Evolutionary conservation across 2,888 invertebrate species (phyloP), one percentile per base, ranked within the genome.

Genomic region (Hirtodrosophila alboralis): DNA sequence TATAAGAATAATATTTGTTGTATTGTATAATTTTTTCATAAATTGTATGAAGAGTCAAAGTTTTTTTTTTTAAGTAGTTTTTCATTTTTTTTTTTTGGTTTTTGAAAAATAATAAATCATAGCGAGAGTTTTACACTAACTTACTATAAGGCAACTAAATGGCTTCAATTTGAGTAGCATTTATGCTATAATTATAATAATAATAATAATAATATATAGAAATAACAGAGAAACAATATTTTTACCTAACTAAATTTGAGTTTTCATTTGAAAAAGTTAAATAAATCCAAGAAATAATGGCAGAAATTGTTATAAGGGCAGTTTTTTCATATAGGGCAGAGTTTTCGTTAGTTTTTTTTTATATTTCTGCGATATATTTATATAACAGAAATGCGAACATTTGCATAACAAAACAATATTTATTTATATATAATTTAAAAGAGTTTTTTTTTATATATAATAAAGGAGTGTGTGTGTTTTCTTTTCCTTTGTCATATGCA

Each of bases 71-170:
- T 51, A 30, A 57, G 59, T 71, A 65, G 52, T 48, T 67, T 53
- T 40, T 52, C 34, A n/a, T n/a, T 18, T 58, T 57, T 60, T 54
- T 59, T 31, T 43, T 58, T 53, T 36, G 18, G n/a, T n/a, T n/a
- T 16, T 47, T 30, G 56, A 41, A 45, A 56, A 52, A 52, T 27
- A 53, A 61, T 56, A 84, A 78, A 79, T 64, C 10, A 77, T 57
- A 70, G 44, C 49, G 71, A 78, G 75, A 64, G 60, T 57, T 37
- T 64, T 54, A 71, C 16, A 72, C 79, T 80, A 85, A 81, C 71
- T 83, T 86, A 84, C 87, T 88, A 87, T 84, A 87, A 87, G 87
- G 88, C 87, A 87, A 87, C 84, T 79, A 86, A 87, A 86, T 74
- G 87, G 87, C 86, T 80, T 86, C 68, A 77, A 83, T 81, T 54